Percentiles rank a stretch among this genome's conserved stretches.
Evolutionary conservation across 2,888 invertebrate genomes (phyloP).

Genomic region (Beris chalybata): DNA sequence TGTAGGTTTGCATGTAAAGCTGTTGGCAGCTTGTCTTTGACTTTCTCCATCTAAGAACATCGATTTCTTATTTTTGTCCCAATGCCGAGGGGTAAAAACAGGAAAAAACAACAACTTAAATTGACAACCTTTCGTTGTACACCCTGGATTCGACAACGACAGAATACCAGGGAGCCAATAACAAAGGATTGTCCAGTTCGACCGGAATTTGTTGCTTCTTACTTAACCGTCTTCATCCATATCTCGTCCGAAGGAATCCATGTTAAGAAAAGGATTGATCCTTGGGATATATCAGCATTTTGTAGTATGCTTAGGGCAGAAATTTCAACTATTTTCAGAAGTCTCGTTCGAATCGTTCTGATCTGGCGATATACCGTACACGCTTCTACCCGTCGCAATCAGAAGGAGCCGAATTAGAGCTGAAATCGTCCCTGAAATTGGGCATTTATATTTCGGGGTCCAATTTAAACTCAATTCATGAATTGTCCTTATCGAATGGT

Average conservation of each 20-base stretch:
- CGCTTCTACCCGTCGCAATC: conserved; percentile 7
- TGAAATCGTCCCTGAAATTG: conserved; percentile 38
- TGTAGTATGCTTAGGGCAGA: conserved; percentile 37
- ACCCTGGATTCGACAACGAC: not conserved
- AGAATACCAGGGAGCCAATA: not conserved
- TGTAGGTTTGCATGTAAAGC: conserved; percentile 17
- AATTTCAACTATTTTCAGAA: conserved; percentile 22
- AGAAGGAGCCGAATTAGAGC: conserved; percentile 26
- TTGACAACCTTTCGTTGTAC: conserved; percentile 25
- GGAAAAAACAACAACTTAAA: too few species aligned
- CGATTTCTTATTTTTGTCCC: too few species aligned
- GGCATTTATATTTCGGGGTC: conserved; percentile 34
- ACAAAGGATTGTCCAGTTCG: conserved; percentile 13
- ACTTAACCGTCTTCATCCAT: conserved; percentile 13
- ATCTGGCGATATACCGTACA: not conserved
- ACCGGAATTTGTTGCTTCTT: not conserved
- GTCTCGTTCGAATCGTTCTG: not conserved
- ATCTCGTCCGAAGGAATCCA: not conserved
- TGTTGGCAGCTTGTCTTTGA: too few species aligned
- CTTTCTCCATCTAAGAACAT: too few species aligned
- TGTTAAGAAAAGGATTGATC: conserved; percentile 15
- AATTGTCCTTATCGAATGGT: conserved; percentile 32
- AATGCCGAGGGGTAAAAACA: too few species aligned
- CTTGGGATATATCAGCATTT: conserved; percentile 33
- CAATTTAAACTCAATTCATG: conserved; percentile 39